A percentile compares a stretch with the other conserved stretches of the same genome.
Conservation (phyloP, 2,113 vertebrate genomes). For the Sinocyclocheilus maitianheensis region DNA sequence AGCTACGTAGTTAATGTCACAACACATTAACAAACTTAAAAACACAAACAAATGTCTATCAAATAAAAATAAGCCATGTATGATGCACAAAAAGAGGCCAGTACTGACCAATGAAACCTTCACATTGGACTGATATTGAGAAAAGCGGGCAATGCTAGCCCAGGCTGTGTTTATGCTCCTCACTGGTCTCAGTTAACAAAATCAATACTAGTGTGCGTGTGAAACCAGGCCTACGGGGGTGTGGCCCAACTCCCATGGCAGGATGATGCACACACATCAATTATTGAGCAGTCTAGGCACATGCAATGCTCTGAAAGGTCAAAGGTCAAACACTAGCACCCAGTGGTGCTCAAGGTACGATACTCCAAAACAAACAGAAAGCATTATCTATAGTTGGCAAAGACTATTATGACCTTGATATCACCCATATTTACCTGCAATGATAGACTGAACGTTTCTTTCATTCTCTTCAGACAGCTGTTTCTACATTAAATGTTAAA, state of each 20-base stretch:
- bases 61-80: neutral
- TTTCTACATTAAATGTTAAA: neutral
- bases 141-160: neutral
- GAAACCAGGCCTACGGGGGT: slow-evolving; percentile 68
- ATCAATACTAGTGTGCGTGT: slow-evolving; percentile 75
- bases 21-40: neutral
- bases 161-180: slow-evolving; percentile 12
- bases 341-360: slow-evolving; percentile 46
- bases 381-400: neutral
- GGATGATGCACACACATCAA: slow-evolving; percentile 69
- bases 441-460: neutral
- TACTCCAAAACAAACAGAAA: neutral
- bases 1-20: neutral
- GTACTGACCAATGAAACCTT: neutral
- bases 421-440: neutral
- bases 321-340: slow-evolving; percentile 72
- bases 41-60: neutral
- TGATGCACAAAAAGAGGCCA: neutral
- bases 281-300: slow-evolving; percentile 73
- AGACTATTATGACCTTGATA: slow-evolving; percentile 24
- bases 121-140: neutral
- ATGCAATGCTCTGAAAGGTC: slow-evolving; percentile 66
- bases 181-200: slow-evolving; percentile 76
- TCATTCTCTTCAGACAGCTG: neutral
- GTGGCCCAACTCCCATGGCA: slow-evolving; percentile 51